Evolutionary conservation across 2,113 vertebrate species (phyloP).

Genomic region (Gobiocypris rarus): DNA sequence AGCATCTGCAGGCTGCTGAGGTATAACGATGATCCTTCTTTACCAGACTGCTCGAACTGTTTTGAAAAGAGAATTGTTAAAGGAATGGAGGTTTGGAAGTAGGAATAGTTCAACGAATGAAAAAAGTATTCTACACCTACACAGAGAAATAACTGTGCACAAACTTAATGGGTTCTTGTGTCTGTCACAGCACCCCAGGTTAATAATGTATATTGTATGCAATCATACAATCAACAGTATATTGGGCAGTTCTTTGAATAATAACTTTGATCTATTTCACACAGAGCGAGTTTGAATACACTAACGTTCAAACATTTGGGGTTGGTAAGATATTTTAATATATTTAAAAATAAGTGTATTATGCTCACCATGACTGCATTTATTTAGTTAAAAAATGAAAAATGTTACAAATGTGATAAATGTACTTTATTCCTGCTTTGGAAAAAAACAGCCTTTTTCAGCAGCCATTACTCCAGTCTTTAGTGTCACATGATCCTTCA

Average conservation of each 20-base stretch:
- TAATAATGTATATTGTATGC: no score
- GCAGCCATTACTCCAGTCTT: background rate
- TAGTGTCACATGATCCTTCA: background rate
- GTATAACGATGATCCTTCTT: slow-evolving; percentile 64
- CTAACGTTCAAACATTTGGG: background rate
- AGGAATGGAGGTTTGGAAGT: background rate
- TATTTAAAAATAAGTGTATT: background rate
- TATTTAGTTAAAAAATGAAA: no score
- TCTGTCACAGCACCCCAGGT: no score
- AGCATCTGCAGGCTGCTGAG: slow-evolving; percentile 93
- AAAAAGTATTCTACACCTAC: no score
- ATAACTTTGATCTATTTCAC: no score
- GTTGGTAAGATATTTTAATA: background rate
- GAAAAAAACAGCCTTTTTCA: background rate
- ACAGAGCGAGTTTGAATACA: background rate
- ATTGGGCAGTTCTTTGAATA: no score
- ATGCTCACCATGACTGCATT: background rate
- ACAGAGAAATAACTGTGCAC: no score
- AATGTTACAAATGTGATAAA: no score
- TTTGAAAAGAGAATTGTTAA: slow-evolving; percentile 1
- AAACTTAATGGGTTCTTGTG: no score
- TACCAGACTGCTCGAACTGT: background rate
- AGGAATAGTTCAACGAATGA: background rate
- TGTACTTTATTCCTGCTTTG: no score
- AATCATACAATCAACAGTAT: no score